phyloP scores from a whole-genome alignment of 1,140 invertebrate genomes.

The Helicoverpa zea region DNA sequence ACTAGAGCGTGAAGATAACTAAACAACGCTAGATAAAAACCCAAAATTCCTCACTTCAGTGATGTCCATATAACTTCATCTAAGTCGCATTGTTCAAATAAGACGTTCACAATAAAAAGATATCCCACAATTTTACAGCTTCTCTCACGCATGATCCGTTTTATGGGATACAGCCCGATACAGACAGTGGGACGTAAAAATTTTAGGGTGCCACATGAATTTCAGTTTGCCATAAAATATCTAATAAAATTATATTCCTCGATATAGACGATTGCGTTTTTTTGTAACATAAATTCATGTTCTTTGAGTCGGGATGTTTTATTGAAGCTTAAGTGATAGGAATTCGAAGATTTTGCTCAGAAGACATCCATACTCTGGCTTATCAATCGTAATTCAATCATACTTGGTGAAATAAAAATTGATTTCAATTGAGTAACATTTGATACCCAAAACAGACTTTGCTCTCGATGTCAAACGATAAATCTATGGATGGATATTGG shows the following conservation, averaged over 20 bases:
- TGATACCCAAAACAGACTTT: background rate
- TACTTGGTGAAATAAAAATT: no score
- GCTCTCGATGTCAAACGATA: background rate
- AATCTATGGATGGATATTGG: conserved; percentile 3
- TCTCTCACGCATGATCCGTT: conserved; percentile 54
- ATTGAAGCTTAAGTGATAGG: conserved; percentile 39
- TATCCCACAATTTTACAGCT: conserved; percentile 44
- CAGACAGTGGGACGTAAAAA: conserved; percentile 57
- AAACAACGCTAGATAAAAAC: conserved; percentile 1
- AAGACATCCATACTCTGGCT: background rate
- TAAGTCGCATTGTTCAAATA: conserved; percentile 35
- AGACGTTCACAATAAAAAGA: conserved; percentile 52
- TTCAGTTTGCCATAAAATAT: conserved; percentile 63
- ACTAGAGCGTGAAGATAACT: conserved; percentile 31
- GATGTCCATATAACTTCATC: conserved; percentile 20
- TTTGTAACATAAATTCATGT: background rate
- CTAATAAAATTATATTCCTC: conserved; percentile 59
- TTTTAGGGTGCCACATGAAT: conserved; percentile 61
- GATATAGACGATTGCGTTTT: conserved; percentile 36
- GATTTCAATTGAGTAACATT: background rate
- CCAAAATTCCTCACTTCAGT: conserved; percentile 6
- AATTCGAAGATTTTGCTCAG: background rate
- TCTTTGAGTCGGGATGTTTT: conserved; percentile 8
- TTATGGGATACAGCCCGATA: conserved; percentile 52
- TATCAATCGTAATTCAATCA: background rate